A percentile compares a stretch with the other conserved stretches of the same genome.
phyloP scores from a whole-genome alignment of 2,888 invertebrate genomes.

The Pristionchus japonicus region DNA sequence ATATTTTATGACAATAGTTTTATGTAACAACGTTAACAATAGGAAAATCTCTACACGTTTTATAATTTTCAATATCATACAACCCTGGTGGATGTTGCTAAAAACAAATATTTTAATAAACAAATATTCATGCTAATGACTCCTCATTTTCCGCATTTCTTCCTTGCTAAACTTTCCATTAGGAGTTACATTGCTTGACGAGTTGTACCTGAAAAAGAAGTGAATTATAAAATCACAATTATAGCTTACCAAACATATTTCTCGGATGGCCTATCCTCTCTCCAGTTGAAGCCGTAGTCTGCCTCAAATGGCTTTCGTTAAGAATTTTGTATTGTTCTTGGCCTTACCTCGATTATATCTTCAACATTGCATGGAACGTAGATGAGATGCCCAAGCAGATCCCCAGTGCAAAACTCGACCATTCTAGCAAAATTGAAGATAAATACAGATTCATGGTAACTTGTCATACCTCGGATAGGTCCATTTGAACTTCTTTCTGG shows the following conservation, averaged over 20 bases:
- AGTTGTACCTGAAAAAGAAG: neutral
- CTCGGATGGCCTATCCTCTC: neutral
- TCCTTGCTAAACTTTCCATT: neutral
- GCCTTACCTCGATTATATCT: neutral
- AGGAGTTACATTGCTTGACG: neutral
- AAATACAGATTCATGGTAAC: neutral
- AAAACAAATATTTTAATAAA: too few relatives aligned
- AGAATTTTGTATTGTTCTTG: too few relatives aligned
- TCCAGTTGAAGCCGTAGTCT: neutral
- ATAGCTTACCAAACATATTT: neutral
- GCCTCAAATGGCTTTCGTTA: neutral
- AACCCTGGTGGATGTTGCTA: too few relatives aligned
- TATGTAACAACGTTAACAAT: neutral
- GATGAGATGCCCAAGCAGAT: neutral
- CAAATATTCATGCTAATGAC: too few relatives aligned
- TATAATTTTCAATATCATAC: too few relatives aligned
- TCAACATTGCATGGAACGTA: conserved; percentile 9
- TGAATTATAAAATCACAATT: neutral
- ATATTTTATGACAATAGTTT: neutral
- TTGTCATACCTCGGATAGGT: neutral
- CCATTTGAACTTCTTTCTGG: conserved; percentile 8
- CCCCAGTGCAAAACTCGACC: neutral
- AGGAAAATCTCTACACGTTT: too few relatives aligned
- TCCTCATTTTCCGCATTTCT: neutral
- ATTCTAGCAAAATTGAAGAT: neutral